phyloP scores from a whole-genome alignment of 2,113 vertebrate genomes.

The Phalacrocorax aristotelis region DNA sequence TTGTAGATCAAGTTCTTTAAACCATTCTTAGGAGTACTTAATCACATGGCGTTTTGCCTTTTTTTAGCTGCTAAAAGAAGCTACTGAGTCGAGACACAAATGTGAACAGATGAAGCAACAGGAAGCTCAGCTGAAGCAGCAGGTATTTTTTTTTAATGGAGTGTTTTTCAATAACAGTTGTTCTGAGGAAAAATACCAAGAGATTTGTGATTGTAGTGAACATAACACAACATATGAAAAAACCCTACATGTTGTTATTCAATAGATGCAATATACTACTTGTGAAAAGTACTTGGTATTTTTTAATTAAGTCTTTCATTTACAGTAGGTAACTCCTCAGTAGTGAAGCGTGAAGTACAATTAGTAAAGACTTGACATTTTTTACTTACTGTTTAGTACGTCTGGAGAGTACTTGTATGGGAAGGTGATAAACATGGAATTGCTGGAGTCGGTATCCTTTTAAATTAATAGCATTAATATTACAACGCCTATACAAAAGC shows the following conservation, averaged over 20 bases:
- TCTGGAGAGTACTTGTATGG: background rate
- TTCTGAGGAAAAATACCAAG: background rate
- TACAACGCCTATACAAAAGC: background rate
- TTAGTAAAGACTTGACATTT: background rate
- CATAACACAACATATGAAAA: background rate
- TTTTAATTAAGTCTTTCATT: background rate
- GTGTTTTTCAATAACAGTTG: background rate
- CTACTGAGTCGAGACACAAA: slow-evolving; percentile 92
- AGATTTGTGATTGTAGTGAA: background rate
- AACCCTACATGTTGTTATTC: background rate
- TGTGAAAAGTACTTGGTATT: background rate
- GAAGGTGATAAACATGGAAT: background rate
- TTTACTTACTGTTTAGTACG: background rate
- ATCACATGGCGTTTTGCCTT: background rate
- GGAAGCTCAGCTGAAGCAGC: slow-evolving; percentile 94
- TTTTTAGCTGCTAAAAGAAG: slow-evolving; percentile 91
- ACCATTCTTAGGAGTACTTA: background rate
- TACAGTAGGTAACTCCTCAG: background rate
- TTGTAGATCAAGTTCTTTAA: background rate
- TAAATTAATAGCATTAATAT: background rate
- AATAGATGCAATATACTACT: background rate
- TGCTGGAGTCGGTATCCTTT: background rate
- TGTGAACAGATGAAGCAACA: slow-evolving; percentile 98
- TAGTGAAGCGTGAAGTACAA: background rate
- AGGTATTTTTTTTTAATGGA: slow-evolving; percentile 72